Conservation (phyloP, 2,797 vertebrate genomes). For the Neosilurus hyrtlii region DNA sequence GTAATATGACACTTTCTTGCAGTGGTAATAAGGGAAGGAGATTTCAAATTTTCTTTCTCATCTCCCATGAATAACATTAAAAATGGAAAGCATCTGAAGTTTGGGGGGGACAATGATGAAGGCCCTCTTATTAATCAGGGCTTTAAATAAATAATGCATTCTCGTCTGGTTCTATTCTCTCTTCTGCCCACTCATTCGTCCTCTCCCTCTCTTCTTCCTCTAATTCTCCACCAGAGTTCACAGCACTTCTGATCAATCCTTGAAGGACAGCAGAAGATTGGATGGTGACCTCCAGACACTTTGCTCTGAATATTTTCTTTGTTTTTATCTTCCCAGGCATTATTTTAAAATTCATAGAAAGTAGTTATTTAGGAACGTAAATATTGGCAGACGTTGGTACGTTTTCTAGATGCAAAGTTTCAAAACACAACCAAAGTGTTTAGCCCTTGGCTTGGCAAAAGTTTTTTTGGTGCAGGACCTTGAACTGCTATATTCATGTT, state of each 20-base stretch:
- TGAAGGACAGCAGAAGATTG: constrained; percentile 54
- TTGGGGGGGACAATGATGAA: constrained; percentile 58
- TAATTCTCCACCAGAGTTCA: constrained; percentile 41
- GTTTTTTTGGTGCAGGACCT: background rate
- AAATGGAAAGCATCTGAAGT: constrained; percentile 63
- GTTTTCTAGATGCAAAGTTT: constrained; percentile 6
- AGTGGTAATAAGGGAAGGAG: constrained; percentile 58
- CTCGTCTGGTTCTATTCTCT: constrained; percentile 61
- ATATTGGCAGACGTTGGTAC: constrained; percentile 19
- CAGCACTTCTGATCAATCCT: constrained; percentile 56
- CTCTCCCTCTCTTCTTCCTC: constrained; percentile 41
- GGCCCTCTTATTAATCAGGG: constrained; percentile 66
- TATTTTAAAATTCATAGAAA: constrained; percentile 43
- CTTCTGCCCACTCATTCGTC: constrained; percentile 45
- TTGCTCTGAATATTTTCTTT: constrained; percentile 37
- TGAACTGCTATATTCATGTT: background rate
- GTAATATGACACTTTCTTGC: constrained; percentile 60
- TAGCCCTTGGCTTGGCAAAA: background rate
- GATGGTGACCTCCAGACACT: constrained; percentile 51
- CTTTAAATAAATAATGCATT: constrained; percentile 71
- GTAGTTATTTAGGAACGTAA: constrained; percentile 11
- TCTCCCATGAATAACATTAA: constrained; percentile 67
- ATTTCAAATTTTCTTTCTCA: constrained; percentile 59
- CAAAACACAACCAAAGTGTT: background rate
- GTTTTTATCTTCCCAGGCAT: constrained; percentile 41